Base-by-base conservation (phyloP, 2,888 invertebrate genomes). In the Oxyscelio sp. region DNA sequence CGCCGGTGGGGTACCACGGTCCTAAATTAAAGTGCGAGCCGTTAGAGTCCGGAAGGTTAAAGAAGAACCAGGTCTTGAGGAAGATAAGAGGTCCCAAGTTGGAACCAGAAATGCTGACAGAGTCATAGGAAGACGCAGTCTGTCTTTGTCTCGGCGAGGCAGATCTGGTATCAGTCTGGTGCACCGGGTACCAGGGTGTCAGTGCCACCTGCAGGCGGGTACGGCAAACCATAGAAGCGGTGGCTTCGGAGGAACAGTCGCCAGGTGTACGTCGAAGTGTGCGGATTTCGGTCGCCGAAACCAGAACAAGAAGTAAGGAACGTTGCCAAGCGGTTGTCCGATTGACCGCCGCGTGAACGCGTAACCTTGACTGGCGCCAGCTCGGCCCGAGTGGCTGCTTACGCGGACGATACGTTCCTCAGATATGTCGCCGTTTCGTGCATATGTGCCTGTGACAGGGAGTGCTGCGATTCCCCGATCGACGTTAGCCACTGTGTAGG, bases 281-380 rank as follows among this genome's bases (percentile, higher is more conserved):
- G 54, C 54, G 54, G 24, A 15, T 71, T 65, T 71, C 38, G 77
- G 50, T 38, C 52, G 54, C 59, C 61, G 50, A 73, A 73, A 61
- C 65, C 75, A 68, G 63, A 75, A 81, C 61, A 38, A 70, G 43
- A 65, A 75, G 70, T 68, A 38, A 70, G 43, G 70, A 75, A 75
- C 65, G 82, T 82, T 82, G 82, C 77, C 70, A 82, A 71, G 82
- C 75, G 82, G 70, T 65, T 71, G 48, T 54, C 58, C 61, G 73
- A 77, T 73, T 83, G 81, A 78, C 83, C 80, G 80, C 70, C 70
- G 78, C 73, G 83, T 83, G 85, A 86, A 83, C 85, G 82, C 82
- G 52, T 89, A 92, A 91, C 92, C 92, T 92, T 92, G 92, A 90
- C 88, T 89, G 92, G 91, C 92, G 91, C 91, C 91, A 91, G 81